Percentiles rank a stretch among this genome's conserved stretches.
Evolutionary conservation across 2,888 invertebrate species (phyloP).

Genomic region (Pollenia angustigena): DNA sequence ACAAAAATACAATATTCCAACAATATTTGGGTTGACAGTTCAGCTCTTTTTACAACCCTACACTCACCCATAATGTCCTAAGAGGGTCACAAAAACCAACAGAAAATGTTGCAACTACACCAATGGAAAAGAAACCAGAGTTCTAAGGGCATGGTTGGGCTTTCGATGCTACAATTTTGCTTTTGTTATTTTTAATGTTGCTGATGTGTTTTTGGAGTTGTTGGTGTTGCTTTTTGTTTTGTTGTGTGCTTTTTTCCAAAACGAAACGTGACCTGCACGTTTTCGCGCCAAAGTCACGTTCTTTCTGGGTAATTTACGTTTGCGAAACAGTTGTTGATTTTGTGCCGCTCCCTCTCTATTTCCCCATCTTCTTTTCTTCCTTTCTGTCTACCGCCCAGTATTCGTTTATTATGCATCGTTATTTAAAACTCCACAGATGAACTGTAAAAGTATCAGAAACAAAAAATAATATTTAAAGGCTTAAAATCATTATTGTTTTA

Average conservation of each 20-base stretch:
- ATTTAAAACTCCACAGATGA: conserved; percentile 24
- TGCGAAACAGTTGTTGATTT: conserved; percentile 73
- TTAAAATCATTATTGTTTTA: conserved; percentile 40
- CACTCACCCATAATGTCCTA: conserved; percentile 47
- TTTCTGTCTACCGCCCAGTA: conserved; percentile 23
- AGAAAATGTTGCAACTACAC: conserved; percentile 22
- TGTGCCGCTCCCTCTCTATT: conserved; percentile 6
- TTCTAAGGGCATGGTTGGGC: conserved; percentile 24
- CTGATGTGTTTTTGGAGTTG: neutral
- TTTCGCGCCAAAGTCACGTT: conserved; percentile 81
- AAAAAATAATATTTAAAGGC: neutral
- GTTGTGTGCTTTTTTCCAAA: conserved; percentile 39
- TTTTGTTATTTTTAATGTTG: conserved; percentile 3
- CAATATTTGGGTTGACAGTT: conserved; percentile 36
- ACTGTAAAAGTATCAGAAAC: neutral
- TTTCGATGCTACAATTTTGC: conserved; percentile 32
- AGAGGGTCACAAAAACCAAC: conserved; percentile 4
- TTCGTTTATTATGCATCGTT: conserved; percentile 32
- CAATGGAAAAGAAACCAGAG: conserved; percentile 9
- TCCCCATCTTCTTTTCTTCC: neutral
- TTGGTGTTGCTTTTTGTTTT: conserved; percentile 22
- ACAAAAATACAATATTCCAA: conserved; percentile 22
- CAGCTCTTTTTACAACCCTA: neutral
- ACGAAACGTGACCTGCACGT: conserved; percentile 71
- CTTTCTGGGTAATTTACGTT: conserved; percentile 84